A percentile compares a stretch with the other conserved stretches of the same genome.
Evolutionary conservation across 53 echinoderm and acorn worm species (phyloP).

Genomic region (Temnopleurus reevesii): DNA sequence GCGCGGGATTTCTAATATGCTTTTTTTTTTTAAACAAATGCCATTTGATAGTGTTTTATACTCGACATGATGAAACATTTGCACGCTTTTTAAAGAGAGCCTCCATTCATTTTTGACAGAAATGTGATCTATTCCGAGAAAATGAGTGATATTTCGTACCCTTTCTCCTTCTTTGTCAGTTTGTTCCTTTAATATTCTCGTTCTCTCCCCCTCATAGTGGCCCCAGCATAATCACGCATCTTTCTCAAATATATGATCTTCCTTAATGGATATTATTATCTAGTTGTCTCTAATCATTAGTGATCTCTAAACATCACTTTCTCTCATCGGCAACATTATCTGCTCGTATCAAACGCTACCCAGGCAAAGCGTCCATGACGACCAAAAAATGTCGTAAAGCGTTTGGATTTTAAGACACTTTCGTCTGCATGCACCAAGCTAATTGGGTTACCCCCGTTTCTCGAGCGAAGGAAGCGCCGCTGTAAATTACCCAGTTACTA

Average conservation of each 20-base stretch:
- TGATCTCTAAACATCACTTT: conserved; percentile 29
- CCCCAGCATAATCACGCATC: neutral
- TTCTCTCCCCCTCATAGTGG: too few species aligned
- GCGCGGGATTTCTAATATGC: too few species aligned
- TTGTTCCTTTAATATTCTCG: neutral
- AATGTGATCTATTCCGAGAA: too few species aligned
- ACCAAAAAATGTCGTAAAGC: conserved; percentile 42
- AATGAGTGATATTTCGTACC: neutral
- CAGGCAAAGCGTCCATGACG: conserved; percentile 18
- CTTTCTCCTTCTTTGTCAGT: neutral
- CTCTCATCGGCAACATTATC: neutral
- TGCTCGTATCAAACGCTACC: neutral
- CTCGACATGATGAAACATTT: too few species aligned
- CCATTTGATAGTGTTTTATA: too few species aligned
- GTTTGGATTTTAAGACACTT: conserved; percentile 12
- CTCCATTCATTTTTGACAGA: too few species aligned
- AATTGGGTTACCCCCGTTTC: conserved; percentile 27
- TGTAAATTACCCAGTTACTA: conserved; percentile 33
- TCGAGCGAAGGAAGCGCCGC: neutral
- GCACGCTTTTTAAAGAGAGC: too few species aligned
- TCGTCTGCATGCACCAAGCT: neutral
- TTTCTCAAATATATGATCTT: conserved; percentile 37
- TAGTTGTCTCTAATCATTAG: conserved; percentile 41
- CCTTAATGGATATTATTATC: conserved; percentile 16
- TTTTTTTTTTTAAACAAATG: too few species aligned